Evolutionary conservation across 2,113 vertebrate species (phyloP).

Genomic region (Melanocharis versteri): DNA sequence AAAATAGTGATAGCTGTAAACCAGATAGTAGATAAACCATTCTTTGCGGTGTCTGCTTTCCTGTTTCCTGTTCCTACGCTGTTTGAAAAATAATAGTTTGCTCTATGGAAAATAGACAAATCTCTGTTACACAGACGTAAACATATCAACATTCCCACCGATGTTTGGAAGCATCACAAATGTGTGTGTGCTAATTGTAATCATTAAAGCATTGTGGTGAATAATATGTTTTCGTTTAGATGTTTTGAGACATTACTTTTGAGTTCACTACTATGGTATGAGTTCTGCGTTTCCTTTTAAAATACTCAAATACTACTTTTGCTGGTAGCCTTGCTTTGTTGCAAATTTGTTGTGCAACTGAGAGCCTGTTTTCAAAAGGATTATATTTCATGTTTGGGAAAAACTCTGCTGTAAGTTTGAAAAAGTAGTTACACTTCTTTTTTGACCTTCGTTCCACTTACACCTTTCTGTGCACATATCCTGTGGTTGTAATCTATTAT

Average conservation of each 20-base stretch:
- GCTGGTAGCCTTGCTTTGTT: not conserved
- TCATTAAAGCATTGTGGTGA: not conserved
- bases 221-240: not conserved
- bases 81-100: conserved; percentile 34
- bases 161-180: conserved; percentile 36
- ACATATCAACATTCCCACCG: not conserved
- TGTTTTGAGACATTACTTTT: not conserved
- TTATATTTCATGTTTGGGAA: not conserved
- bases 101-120: not conserved
- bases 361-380: not conserved
- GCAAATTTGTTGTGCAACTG: not conserved
- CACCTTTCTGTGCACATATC: not conserved
- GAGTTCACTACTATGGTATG: not conserved
- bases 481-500: not conserved
- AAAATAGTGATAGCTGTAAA: not conserved
- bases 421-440: not conserved
- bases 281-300: not conserved
- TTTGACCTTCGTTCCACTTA: not conserved
- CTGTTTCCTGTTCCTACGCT: conserved; percentile 1
- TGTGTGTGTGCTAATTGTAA: not conserved
- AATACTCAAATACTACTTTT: not conserved
- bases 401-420: not conserved
- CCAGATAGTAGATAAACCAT: not conserved
- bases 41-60: not conserved
- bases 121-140: not conserved